These are phyloP conservation scores for Grapholita molesta DNA, from an alignment of 1,140 invertebrate genomes.

Conservation along the genomic window DNA sequence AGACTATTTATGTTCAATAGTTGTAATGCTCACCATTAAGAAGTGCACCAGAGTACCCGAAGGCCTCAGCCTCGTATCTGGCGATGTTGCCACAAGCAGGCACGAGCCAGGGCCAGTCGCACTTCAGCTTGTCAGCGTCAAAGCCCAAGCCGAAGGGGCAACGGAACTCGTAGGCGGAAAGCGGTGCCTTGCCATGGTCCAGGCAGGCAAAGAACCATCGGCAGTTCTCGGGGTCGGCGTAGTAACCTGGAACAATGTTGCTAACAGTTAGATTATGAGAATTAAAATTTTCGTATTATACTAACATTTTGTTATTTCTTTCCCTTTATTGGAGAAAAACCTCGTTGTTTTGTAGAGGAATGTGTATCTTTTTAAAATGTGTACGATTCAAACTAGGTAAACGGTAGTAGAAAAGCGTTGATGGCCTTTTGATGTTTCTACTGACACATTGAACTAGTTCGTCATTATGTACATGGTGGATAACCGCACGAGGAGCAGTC, in stretches of 20 bases:
- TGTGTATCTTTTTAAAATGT: too few relatives aligned
- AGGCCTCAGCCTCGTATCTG: slow-evolving; percentile 68
- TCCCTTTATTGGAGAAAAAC: too few relatives aligned
- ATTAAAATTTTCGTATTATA: slow-evolving; percentile 26
- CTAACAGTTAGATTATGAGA: not conserved
- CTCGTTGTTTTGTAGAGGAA: too few relatives aligned
- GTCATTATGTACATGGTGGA: too few relatives aligned
- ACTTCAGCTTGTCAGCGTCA: slow-evolving; percentile 84
- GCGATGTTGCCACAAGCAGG: slow-evolving; percentile 80
- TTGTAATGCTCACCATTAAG: slow-evolving; percentile 52
- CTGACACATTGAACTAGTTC: too few relatives aligned
- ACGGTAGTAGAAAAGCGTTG: too few relatives aligned
- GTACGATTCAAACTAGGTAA: too few relatives aligned
- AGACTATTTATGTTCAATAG: too few relatives aligned
- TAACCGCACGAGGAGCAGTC: too few relatives aligned
- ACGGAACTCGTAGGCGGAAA: slow-evolving; percentile 89
- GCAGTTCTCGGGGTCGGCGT: slow-evolving; percentile 90
- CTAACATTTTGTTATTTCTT: too few relatives aligned
- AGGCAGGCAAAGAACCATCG: slow-evolving; percentile 92
- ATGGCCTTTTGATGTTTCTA: too few relatives aligned
- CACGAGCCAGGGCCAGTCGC: slow-evolving; percentile 91
- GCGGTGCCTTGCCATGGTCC: slow-evolving; percentile 83
- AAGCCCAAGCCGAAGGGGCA: slow-evolving; percentile 91
- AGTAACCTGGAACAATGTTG: slow-evolving; percentile 79
- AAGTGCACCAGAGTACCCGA: slow-evolving; percentile 63